Base-by-base conservation (phyloP, 2,797 vertebrate genomes). In the Karalla daura region DNA sequence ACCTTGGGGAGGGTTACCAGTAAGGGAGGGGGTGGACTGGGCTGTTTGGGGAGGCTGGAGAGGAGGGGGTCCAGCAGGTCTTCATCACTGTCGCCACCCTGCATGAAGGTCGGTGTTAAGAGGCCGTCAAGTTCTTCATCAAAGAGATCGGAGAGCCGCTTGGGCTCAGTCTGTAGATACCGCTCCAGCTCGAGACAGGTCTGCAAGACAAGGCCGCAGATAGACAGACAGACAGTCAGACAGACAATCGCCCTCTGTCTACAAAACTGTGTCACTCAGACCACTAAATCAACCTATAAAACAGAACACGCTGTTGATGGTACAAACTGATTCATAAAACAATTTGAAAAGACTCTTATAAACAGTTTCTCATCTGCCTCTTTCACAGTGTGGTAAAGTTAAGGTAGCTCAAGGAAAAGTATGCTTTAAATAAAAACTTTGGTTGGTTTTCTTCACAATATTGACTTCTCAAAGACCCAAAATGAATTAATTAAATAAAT, bases 101-200 rank as follows among this genome's bases (percentile, higher is more conserved):
- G 92, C 74, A 93, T 89, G 71, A 96, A 95, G 40, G 96, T 93
- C 0, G 95, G 90, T 0, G 93, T 95, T 63, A 98, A 88, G 69
- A 97, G 95, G 37, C 95, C 94, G 86, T 98, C 96, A 78, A 97
- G 89, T 67, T 97, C 95, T 79, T 97, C 96, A 0, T 96, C 95
- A 27, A 97, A 96, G 47, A 95, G 93, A 86, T 98, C 96, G 0
- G 96, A 95, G 78, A 96, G 95, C 67, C 94, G 94, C 84, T 96
- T 93, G 0, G 96, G 96, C 55, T 98, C 96, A 0, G 96, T 98
- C 90, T 97, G 96, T 63, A 98, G 94, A 80, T 98, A 98, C 45
- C 96, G 90, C 89, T 98, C 96, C 92, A 98, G 78, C 85, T 97
- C 96, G 76, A 98, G 93, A 89, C 96, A 97, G 54, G 96, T 98